Percentiles rank a stretch among this genome's conserved stretches.
phyloP scores from a whole-genome alignment of 2,113 vertebrate species.

The Cyphomyrus discorhynchus region DNA sequence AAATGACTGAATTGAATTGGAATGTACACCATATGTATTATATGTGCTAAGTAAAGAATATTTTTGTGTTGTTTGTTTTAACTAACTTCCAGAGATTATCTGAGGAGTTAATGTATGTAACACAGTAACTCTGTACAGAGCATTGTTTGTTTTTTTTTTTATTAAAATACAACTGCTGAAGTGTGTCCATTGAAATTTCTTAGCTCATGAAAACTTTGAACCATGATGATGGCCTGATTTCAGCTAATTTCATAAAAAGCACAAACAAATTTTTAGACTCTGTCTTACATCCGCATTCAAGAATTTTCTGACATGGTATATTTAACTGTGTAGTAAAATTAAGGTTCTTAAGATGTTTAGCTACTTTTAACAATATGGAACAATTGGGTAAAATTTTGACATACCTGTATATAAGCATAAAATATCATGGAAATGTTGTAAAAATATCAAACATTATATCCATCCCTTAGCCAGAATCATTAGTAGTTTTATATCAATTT shows the following conservation, averaged over 20 bases:
- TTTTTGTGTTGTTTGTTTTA: conserved; percentile 17
- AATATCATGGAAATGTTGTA: background rate
- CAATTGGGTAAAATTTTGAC: background rate
- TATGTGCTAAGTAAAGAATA: conserved; percentile 13
- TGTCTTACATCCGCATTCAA: background rate
- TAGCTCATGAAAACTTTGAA: background rate
- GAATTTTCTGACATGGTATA: background rate
- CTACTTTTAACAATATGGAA: background rate
- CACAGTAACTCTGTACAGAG: conserved; percentile 23
- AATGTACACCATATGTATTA: conserved; percentile 16
- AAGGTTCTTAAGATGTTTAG: background rate
- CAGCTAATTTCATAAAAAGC: background rate
- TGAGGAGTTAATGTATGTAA: conserved; percentile 23
- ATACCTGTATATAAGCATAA: no score
- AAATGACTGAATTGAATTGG: background rate
- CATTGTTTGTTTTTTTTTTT: conserved; percentile 14
- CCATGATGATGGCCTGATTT: background rate
- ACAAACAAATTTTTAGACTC: background rate
- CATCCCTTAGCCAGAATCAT: background rate
- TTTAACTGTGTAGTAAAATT: background rate
- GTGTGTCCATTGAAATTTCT: background rate
- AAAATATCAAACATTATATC: background rate
- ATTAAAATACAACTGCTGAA: conserved; percentile 16
- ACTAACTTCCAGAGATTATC: conserved; percentile 17
- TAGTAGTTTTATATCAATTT: background rate